A percentile compares a stretch with the other conserved stretches of the same genome.
These are phyloP conservation scores for Drosophila fuyamai DNA, from an alignment of 1,140 invertebrate genomes.

Conservation along the genomic window DNA sequence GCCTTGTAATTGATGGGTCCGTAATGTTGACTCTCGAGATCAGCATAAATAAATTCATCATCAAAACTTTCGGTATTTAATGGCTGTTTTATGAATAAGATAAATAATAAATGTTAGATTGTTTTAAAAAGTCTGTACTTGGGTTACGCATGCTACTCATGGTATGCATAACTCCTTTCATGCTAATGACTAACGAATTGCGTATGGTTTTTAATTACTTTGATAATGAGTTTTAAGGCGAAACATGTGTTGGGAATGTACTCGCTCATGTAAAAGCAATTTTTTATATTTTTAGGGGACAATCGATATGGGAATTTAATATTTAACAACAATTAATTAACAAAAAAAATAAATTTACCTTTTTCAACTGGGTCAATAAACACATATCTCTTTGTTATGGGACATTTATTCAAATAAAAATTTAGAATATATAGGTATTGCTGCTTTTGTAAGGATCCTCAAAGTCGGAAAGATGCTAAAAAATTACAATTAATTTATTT, in stretches of 20 bases:
- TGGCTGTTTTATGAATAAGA: constrained; percentile 84
- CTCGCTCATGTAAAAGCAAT: not conserved
- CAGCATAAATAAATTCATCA: constrained; percentile 94
- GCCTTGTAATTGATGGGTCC: constrained; percentile 96
- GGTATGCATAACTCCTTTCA: constrained; percentile 2
- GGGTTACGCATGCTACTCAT: not conserved
- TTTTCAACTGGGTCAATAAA: constrained; percentile 58
- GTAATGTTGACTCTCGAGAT: constrained; percentile 91
- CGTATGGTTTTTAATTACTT: not conserved
- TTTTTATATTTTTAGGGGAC: constrained; percentile 2
- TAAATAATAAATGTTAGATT: not conserved
- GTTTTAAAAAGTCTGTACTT: too few relatives aligned
- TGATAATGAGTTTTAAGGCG: not conserved
- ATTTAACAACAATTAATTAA: not conserved
- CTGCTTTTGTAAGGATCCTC: constrained; percentile 86
- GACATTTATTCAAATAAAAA: constrained; percentile 65
- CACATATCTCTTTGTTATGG: constrained; percentile 55
- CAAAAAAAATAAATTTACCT: constrained; percentile 52
- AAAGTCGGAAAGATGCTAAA: constrained; percentile 84
- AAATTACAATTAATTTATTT: constrained; percentile 68
- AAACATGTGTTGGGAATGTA: not conserved
- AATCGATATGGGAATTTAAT: not conserved
- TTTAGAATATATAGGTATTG: constrained; percentile 89
- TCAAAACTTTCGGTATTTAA: constrained; percentile 86
- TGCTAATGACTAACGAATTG: constrained; percentile 5